Evolutionary conservation across 30 jellyfish, hydroid and myxozoan species (phyloP).

Genomic region (Phacellophora camtschatica): DNA sequence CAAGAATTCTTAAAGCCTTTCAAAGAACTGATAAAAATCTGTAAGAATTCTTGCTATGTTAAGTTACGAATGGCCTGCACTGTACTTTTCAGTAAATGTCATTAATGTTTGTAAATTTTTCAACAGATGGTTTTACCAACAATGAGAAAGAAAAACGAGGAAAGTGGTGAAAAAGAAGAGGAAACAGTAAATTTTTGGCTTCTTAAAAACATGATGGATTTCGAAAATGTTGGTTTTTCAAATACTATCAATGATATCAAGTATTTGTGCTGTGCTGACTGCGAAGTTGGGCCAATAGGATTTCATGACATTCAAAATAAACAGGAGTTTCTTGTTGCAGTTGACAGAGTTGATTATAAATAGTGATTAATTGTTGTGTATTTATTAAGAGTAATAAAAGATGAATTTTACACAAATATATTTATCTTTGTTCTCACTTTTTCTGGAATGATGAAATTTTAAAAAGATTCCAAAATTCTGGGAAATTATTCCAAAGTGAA

Average conservation of each 20-base stretch:
- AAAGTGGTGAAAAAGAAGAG: constrained; percentile 16
- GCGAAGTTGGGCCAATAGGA: constrained; percentile 98
- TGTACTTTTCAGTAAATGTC: too few relatives aligned
- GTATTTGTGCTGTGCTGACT: constrained; percentile 94
- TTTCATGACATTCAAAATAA: constrained; percentile 29
- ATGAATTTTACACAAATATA: not conserved
- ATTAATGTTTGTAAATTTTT: too few relatives aligned
- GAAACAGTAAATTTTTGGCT: constrained; percentile 57
- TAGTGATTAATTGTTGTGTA: not conserved
- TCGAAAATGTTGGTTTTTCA: constrained; percentile 95
- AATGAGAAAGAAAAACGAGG: constrained; percentile 26
- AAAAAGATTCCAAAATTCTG: not conserved
- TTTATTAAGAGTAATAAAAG: too few relatives aligned
- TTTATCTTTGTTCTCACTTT: not conserved
- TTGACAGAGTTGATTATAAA: constrained; percentile 64
- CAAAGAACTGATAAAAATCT: too few relatives aligned
- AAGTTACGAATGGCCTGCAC: too few relatives aligned
- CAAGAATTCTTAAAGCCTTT: too few relatives aligned
- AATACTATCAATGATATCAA: constrained; percentile 62
- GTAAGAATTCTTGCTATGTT: too few relatives aligned
- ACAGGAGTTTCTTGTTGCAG: constrained; percentile 70
- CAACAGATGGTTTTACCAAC: constrained; percentile 38
- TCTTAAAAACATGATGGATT: constrained; percentile 74
- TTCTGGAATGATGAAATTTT: not conserved
- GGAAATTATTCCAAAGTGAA: too few relatives aligned